Evolutionary conservation across 2,888 invertebrate genomes (phyloP), one percentile per base, ranked within the genome.

Genomic region (Kryphioiulus occultus): DNA sequence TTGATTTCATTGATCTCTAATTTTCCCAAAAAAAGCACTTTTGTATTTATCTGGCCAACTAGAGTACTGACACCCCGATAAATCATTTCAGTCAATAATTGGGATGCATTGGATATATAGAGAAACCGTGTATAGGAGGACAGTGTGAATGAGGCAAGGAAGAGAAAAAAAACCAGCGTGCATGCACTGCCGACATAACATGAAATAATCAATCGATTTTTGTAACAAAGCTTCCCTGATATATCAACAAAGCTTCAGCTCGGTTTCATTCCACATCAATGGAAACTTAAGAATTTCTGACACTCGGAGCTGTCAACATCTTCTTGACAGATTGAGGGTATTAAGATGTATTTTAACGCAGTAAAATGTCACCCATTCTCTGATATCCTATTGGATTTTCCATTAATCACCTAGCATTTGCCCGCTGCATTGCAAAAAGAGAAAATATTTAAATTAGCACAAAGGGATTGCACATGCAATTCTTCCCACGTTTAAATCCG

Each of bases 271-370:
- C 39, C 35, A n/a, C 39, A 83, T 83, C 83, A 83, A 83, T 83
- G 39, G 39, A 83, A 83, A 39, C 83, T 32, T 83, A 35, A 59
- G 59, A 83, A 83, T 32, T 83, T 83, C 39, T 83, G 83, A 83
- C 83, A 39, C 39, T 39, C 83, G 59, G 59, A 59, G 59, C 59
- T 59, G 59, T 59, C 59, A 59, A 59, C 59, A 83, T 35, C 83
- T 35, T 39, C 35, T 83, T 83, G 83, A 83, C 83, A 83, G 83
- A 83, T 83, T 83, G 83, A 83, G 83, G 83, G 83, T 83, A 83
- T 83, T 83, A 35, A 83, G 83, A 83, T 32, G 83, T 59, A 59
- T 59, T 59, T 59, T 59, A 59, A 59, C 59, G 22, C 59, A 59
- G 59, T 15, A 59, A 47, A 59, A 59, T 59, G 59, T 59, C 59